phyloP scores from a whole-genome alignment of 2,113 vertebrate species.

The Butorides virescens region DNA sequence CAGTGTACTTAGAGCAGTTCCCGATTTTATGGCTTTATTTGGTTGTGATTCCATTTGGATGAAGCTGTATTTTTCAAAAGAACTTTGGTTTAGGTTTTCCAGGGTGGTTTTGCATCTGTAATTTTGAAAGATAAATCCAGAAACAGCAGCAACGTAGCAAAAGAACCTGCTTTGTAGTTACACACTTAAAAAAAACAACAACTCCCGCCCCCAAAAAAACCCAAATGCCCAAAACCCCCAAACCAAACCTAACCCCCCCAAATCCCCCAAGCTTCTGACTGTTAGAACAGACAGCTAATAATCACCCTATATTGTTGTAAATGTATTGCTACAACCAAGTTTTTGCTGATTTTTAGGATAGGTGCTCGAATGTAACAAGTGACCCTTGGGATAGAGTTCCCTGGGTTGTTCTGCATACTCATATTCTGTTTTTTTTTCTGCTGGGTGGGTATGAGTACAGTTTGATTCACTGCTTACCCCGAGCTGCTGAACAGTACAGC shows the following conservation, averaged over 20 bases:
- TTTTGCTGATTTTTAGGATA: not conserved
- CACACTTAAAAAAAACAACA: not conserved
- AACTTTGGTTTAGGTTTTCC: not conserved
- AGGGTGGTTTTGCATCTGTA: not conserved
- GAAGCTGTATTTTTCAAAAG: not conserved
- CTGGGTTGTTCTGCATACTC: not conserved
- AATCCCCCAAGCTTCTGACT: not conserved
- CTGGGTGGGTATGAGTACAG: not conserved
- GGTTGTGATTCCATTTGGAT: not conserved
- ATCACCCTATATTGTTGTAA: not conserved
- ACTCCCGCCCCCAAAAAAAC: fast-evolving
- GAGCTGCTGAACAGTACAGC: not conserved
- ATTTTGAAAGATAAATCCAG: not conserved
- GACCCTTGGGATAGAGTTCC: not conserved
- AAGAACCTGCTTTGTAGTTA: not conserved
- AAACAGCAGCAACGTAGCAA: not conserved
- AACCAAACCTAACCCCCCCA: not conserved
- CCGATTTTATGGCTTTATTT: slow-evolving; percentile 15
- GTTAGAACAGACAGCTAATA: not conserved
- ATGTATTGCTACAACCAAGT: not conserved
- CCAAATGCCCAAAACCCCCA: not conserved
- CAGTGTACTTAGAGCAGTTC: not conserved
- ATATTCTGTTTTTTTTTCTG: not conserved
- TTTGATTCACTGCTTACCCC: not conserved
- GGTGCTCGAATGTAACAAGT: fast-evolving